phyloP scores from a whole-genome alignment of 2,797 vertebrate genomes.

The Glossophaga mutica region DNA sequence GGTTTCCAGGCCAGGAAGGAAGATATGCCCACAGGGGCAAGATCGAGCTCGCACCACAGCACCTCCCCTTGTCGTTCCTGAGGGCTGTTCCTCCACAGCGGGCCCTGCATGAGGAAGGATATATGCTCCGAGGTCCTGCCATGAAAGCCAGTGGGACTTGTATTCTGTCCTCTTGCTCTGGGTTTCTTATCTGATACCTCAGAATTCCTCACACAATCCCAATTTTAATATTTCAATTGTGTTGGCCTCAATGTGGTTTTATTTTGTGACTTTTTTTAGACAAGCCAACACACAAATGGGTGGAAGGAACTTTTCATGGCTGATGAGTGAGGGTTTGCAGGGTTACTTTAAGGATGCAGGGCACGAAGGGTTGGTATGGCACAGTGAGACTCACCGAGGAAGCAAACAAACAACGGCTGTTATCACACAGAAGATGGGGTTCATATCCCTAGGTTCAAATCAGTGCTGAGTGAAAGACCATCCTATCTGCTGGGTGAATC shows the following conservation, averaged over 20 bases:
- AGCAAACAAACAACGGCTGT: neutral
- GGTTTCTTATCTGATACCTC: neutral
- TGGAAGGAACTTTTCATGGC: neutral
- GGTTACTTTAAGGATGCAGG: neutral
- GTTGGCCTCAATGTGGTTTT: neutral
- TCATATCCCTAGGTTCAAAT: neutral
- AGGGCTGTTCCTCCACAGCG: too few relatives aligned
- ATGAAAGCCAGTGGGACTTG: neutral
- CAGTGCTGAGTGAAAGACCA: neutral
- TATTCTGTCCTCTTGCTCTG: neutral
- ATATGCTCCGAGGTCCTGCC: accelerated
- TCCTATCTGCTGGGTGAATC: neutral
- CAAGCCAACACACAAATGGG: neutral
- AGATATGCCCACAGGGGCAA: neutral
- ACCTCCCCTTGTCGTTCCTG: too few relatives aligned
- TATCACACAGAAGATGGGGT: accelerated
- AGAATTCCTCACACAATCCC: neutral
- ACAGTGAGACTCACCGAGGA: neutral
- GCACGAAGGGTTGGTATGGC: accelerated
- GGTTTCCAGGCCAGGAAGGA: neutral
- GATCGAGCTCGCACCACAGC: accelerated
- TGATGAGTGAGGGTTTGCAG: neutral
- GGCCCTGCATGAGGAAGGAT: neutral
- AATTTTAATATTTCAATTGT: neutral
- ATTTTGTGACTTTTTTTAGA: neutral